Evolutionary conservation across 1,140 invertebrate genomes (phyloP), one percentile per base, ranked within the genome.

Genomic region (Drosophila virilis): DNA sequence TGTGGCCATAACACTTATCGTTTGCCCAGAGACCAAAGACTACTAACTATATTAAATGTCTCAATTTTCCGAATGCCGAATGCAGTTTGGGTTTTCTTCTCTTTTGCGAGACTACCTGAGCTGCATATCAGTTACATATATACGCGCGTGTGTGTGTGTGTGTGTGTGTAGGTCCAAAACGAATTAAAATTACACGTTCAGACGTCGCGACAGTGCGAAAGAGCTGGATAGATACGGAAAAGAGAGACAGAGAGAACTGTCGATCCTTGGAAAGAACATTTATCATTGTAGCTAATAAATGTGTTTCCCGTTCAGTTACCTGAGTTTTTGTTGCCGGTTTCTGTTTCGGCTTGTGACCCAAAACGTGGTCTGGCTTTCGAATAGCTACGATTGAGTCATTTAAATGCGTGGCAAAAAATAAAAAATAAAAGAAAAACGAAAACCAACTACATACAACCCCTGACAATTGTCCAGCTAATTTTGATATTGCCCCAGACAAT

Each of bases 231-330:
- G 58, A 61, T 45, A 50, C 3, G 66, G 68, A 13, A 33, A 33
- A 62, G 38, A 17, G 33, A 60, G 40, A 13, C 22, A 43, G 51
- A 60, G 13, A 17, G 32, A 13, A 37, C 55, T 70, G 62, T 73
- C 59, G 81, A 80, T 84, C 81, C 80, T 84, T 74, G 46, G 60
- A 66, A 71, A 52, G 79, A 88, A 83, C 83, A 88, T 88, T 88
- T 88, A 88, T 88, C 84, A 88, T 89, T 83, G 79, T 54, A 89
- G 83, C 80, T 88, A 83, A 88, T 88, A 88, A 88, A 88, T 88
- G 83, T 76, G 73, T 88, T 88, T 83, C 78, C 73, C 68, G 79
- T 81, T 77, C 72, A 71, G 33, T 83, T 89, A 88, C 83, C 79
- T 86, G 83, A 61, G 33, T 66, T 35, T 68, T 17, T 48, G 64